phyloP scores from a whole-genome alignment of 2,888 invertebrate genomes.

The Brenthis hecate region DNA sequence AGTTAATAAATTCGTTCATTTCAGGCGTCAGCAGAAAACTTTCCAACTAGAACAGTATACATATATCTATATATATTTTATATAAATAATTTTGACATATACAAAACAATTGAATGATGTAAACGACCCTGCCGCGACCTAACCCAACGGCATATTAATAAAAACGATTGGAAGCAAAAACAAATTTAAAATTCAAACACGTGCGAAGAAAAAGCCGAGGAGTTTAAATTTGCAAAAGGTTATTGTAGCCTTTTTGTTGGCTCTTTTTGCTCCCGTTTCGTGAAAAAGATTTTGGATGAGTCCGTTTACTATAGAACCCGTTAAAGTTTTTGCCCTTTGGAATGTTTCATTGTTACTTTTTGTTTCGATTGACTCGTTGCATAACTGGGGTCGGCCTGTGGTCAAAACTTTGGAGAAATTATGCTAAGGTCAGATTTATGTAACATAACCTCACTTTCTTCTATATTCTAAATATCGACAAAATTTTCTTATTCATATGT shows the following conservation, averaged over 20 bases:
- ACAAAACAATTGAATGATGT: slow-evolving; percentile 37
- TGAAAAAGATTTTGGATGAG: slow-evolving; percentile 60
- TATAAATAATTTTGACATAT: neutral
- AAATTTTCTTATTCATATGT: neutral
- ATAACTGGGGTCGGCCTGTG: slow-evolving; percentile 53
- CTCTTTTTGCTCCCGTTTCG: slow-evolving; percentile 70
- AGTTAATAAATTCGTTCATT: no score
- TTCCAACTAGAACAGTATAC: neutral
- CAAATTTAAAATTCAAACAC: slow-evolving; percentile 69
- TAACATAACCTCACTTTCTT: slow-evolving; percentile 23
- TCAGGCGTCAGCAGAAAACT: no score
- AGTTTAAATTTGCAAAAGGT: slow-evolving; percentile 74
- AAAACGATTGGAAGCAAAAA: slow-evolving; percentile 59
- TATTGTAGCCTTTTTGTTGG: slow-evolving; percentile 62
- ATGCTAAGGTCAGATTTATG: slow-evolving; percentile 31
- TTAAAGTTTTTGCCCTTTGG: slow-evolving; percentile 69
- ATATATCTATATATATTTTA: neutral
- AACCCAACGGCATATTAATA: slow-evolving; percentile 57
- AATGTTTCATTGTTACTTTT: slow-evolving; percentile 54
- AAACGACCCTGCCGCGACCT: slow-evolving; percentile 54
- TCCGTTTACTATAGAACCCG: slow-evolving; percentile 63
- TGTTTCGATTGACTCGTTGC: slow-evolving; percentile 50
- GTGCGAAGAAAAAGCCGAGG: slow-evolving; percentile 71
- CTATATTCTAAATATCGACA: neutral
- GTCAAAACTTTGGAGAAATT: slow-evolving; percentile 34